Conservation (phyloP, 1,140 invertebrate genomes). For the Halictus rubicundus region DNA sequence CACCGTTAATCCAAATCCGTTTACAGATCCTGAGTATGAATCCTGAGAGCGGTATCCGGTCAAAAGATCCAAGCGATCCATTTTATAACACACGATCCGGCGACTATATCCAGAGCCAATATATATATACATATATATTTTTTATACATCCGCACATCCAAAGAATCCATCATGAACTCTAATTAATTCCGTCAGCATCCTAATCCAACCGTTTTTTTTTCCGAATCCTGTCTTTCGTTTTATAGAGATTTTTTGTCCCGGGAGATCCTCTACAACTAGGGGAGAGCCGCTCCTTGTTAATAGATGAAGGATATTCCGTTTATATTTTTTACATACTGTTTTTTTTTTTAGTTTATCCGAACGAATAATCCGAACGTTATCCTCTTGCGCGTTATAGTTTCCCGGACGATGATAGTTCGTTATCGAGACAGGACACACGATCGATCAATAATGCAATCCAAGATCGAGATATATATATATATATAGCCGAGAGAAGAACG, state of each 20-base stretch:
- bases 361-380: conserved; percentile 37
- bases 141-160: conserved; percentile 62
- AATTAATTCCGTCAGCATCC: conserved; percentile 62
- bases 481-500: conserved; percentile 17
- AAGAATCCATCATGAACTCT: conserved; percentile 66
- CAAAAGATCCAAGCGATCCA: conserved; percentile 57
- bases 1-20: conserved; percentile 71
- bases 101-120: conserved; percentile 62
- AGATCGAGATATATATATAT: neutral
- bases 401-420: conserved; percentile 43
- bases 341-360: conserved; percentile 25
- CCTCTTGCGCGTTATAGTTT: conserved; percentile 54
- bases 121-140: conserved; percentile 26
- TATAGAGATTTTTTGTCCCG: conserved; percentile 16
- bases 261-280: conserved; percentile 60
- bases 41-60: conserved; percentile 44
- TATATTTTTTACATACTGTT: neutral
- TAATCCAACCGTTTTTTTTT: conserved; percentile 54
- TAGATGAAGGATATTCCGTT: conserved; percentile 47
- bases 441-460: conserved; percentile 13
- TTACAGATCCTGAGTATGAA: conserved; percentile 42
- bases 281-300: conserved; percentile 40
- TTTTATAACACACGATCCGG: conserved; percentile 56
- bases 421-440: conserved; percentile 52
- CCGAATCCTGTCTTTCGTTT: conserved; percentile 60